Evolutionary conservation across 2,888 invertebrate species (phyloP).

Genomic region (Blastobasis lacticolella): DNA sequence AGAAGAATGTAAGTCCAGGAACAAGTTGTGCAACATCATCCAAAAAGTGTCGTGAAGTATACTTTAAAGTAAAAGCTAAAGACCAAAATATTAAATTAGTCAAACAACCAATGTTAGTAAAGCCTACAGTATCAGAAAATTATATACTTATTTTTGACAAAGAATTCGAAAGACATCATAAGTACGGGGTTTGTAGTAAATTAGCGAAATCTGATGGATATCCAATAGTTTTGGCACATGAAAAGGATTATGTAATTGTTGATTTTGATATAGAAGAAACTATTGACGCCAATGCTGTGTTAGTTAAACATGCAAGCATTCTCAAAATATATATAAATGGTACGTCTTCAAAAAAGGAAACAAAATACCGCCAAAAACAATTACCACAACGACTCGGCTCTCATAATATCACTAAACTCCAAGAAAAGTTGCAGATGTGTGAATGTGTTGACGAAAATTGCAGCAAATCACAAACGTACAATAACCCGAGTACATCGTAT

Average conservation of each 20-base stretch:
- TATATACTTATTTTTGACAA: constrained; percentile 43
- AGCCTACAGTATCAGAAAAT: constrained; percentile 35
- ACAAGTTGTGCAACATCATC: too few relatives aligned
- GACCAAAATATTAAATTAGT: constrained; percentile 15
- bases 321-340: constrained; percentile 32
- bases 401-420: too few relatives aligned
- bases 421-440: too few relatives aligned
- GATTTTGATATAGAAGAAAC: constrained; percentile 29
- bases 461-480: too few relatives aligned
- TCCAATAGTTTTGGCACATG: constrained; percentile 15
- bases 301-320: constrained; percentile 37
- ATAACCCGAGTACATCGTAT: too few relatives aligned
- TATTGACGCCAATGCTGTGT: constrained; percentile 24
- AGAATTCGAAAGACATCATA: constrained; percentile 43
- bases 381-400: too few relatives aligned
- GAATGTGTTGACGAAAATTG: too few relatives aligned
- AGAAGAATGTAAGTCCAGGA: neutral
- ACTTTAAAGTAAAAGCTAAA: constrained; percentile 26
- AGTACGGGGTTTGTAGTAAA: constrained; percentile 5
- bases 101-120: constrained; percentile 31
- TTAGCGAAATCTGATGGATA: too few relatives aligned
- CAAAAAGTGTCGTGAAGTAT: too few relatives aligned
- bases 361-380: too few relatives aligned
- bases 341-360: constrained; percentile 9
- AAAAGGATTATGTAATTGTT: constrained; percentile 32